Conservation (phyloP, 1,140 invertebrate genomes). For the Oppia nitens region DNA sequence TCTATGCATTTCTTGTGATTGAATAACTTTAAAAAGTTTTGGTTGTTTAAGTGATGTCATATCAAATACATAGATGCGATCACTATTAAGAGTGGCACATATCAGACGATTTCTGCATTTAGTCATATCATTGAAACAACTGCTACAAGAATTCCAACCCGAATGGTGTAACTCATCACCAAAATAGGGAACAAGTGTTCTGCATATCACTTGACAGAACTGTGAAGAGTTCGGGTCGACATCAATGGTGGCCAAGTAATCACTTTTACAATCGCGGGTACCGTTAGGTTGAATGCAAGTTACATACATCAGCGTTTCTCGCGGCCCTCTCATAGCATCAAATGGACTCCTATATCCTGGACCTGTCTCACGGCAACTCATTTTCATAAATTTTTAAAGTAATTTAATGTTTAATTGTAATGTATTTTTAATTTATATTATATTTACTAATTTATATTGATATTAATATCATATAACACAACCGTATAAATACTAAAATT, state of each 20-base stretch:
- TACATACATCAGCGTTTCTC: slow-evolving; percentile 71
- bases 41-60: slow-evolving; percentile 5
- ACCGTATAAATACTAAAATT: too few species aligned
- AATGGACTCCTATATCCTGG: slow-evolving; percentile 38
- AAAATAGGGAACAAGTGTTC: slow-evolving; percentile 51
- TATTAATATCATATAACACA: too few species aligned
- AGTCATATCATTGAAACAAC: slow-evolving; percentile 49
- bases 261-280: slow-evolving; percentile 38
- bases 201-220: slow-evolving; percentile 50
- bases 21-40: slow-evolving; percentile 30
- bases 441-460: too few species aligned
- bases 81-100: slow-evolving; percentile 59
- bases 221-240: slow-evolving; percentile 67
- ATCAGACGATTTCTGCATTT: slow-evolving; percentile 57
- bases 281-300: slow-evolving; percentile 59
- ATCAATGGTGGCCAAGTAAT: slow-evolving; percentile 78
- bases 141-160: slow-evolving; percentile 91
- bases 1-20: slow-evolving; percentile 45
- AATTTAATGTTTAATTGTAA: too few species aligned
- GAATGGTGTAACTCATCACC: slow-evolving; percentile 86
- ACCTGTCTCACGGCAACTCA: too few species aligned
- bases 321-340: slow-evolving; percentile 58
- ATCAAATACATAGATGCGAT: slow-evolving; percentile 60
- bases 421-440: too few species aligned
- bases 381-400: too few species aligned